A percentile compares a stretch with the other conserved stretches of the same genome.
Evolutionary conservation across 2,797 vertebrate genomes (phyloP).

Genomic region (Taeniopygia guttata): DNA sequence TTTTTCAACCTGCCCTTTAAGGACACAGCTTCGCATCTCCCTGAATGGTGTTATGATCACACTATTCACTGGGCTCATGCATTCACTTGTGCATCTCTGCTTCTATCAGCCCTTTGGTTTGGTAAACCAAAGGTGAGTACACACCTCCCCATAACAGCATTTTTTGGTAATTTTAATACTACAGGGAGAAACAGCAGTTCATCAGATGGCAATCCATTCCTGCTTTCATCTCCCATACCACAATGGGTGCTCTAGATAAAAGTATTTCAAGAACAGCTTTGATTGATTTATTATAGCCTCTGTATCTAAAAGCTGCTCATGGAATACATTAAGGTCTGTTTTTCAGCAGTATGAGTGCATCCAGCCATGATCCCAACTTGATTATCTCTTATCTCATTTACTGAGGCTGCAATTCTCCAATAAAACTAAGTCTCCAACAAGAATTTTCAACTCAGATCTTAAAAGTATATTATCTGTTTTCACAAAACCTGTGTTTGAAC

Average conservation of each 20-base stretch:
- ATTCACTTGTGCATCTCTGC: background rate
- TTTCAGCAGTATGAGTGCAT: background rate
- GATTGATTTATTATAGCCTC: background rate
- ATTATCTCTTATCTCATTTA: background rate
- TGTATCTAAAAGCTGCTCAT: background rate
- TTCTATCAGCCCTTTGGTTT: background rate
- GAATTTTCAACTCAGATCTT: background rate
- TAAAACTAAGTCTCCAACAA: background rate
- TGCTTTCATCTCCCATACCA: background rate
- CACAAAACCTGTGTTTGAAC: background rate
- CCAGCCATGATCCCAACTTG: background rate
- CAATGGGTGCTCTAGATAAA: background rate
- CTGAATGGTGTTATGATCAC: background rate
- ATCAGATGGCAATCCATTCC: background rate
- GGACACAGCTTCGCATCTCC: background rate
- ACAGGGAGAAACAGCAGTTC: background rate
- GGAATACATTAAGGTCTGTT: background rate
- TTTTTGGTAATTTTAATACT: background rate
- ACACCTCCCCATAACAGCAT: accelerated
- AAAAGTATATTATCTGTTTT: background rate
- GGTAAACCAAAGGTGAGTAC: background rate
- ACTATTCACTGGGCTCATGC: background rate
- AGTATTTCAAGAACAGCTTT: background rate
- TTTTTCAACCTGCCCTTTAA: background rate
- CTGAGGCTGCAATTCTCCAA: background rate